These are phyloP conservation scores for Drosophila greeni DNA, from an alignment of 2,888 invertebrate genomes.

Conservation along the genomic window DNA sequence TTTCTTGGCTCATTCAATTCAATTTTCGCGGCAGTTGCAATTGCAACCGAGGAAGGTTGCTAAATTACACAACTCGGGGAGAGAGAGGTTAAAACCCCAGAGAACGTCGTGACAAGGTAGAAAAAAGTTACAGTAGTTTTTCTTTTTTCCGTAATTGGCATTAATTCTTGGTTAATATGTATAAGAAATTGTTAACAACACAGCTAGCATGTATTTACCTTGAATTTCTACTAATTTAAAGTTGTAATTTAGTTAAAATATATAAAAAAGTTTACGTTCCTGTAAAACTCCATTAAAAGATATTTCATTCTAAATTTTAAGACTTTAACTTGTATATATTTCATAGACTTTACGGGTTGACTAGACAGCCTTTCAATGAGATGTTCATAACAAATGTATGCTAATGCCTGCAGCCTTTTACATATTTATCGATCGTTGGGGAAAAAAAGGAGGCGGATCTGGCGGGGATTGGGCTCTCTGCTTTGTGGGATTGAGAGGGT, in stretches of 20 bases:
- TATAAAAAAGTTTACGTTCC: not conserved
- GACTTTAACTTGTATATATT: too few relatives aligned
- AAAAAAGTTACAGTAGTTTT: slow-evolving; percentile 13
- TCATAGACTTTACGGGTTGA: slow-evolving; percentile 23
- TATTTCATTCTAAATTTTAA: not conserved
- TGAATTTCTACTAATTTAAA: not conserved
- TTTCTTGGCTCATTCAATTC: slow-evolving; percentile 26
- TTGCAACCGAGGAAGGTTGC: slow-evolving; percentile 24
- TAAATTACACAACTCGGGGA: slow-evolving; percentile 17
- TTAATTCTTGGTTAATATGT: slow-evolving; percentile 4
- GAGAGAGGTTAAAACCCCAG: slow-evolving; percentile 9
- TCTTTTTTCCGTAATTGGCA: slow-evolving; percentile 6
- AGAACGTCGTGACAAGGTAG: slow-evolving; percentile 16
- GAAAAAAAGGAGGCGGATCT: slow-evolving; percentile 11
- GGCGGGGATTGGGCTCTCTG: slow-evolving; percentile 9
- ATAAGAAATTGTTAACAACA: not conserved
- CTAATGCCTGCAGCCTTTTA: slow-evolving; percentile 43
- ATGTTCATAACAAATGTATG: slow-evolving; percentile 38
- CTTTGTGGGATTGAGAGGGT: slow-evolving; percentile 4
- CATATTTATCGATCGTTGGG: slow-evolving; percentile 21
- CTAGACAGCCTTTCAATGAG: slow-evolving; percentile 12
- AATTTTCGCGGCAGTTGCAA: slow-evolving; percentile 29
- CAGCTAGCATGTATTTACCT: not conserved
- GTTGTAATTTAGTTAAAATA: not conserved
- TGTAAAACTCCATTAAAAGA: not conserved